Conservation (phyloP, 2,888 invertebrate genomes). For the Gasteruption jaculator region DNA sequence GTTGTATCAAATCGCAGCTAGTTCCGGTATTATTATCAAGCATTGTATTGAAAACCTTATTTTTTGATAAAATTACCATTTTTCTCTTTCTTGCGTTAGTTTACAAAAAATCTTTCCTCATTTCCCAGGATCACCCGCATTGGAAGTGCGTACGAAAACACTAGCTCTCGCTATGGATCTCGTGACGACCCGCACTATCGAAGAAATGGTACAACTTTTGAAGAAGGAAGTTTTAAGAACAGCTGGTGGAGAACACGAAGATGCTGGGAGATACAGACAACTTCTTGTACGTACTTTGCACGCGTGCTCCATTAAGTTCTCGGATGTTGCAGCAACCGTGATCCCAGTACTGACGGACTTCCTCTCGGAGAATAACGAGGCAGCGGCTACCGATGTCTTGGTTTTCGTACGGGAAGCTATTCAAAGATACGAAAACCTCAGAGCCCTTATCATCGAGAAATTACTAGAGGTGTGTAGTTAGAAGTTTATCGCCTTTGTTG, state of each 20-base stretch:
- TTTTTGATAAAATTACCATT: neutral
- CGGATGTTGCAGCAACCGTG: conserved; percentile 89
- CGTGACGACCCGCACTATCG: conserved; percentile 86
- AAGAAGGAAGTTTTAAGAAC: conserved; percentile 93
- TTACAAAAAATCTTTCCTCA: too few relatives aligned
- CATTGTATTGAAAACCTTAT: neutral
- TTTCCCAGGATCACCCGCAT: conserved; percentile 63
- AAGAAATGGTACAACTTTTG: conserved; percentile 89
- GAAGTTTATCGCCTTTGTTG: neutral
- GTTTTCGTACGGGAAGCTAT: conserved; percentile 96
- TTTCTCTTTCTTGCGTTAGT: conserved; percentile 2
- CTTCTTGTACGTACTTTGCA: conserved; percentile 93
- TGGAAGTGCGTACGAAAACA: conserved; percentile 90
- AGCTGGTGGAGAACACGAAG: conserved; percentile 86
- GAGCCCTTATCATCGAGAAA: conserved; percentile 74
- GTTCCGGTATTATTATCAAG: neutral
- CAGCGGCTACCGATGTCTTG: conserved; percentile 90
- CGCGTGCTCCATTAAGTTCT: conserved; percentile 90
- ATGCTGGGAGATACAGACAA: conserved; percentile 93
- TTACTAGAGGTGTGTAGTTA: conserved; percentile 41
- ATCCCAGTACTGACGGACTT: conserved; percentile 94
- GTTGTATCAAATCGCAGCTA: too few relatives aligned
- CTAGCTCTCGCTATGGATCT: conserved; percentile 81
- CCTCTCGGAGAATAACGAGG: conserved; percentile 81
- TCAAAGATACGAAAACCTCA: conserved; percentile 80